phyloP scores from a whole-genome alignment of 2,888 invertebrate genomes.

The Polymixis lichenea region DNA sequence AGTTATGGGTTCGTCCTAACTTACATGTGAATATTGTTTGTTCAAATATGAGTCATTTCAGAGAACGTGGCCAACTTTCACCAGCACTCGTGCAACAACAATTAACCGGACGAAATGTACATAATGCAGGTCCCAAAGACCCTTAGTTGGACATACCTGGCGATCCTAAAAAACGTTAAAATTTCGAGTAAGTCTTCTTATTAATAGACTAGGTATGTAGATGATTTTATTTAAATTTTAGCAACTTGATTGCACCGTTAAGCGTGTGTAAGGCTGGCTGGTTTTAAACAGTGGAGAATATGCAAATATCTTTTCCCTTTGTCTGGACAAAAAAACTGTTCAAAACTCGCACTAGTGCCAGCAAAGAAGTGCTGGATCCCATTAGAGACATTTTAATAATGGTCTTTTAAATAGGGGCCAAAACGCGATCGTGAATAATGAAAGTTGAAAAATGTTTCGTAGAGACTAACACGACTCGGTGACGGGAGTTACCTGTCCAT shows the following conservation, averaged over 20 bases:
- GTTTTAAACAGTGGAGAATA: conserved; percentile 74
- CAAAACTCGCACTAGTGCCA: conserved; percentile 79
- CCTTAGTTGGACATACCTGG: conserved; percentile 63
- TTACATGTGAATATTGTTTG: conserved; percentile 86
- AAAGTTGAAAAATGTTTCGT: conserved; percentile 67
- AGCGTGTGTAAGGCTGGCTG: conserved; percentile 69
- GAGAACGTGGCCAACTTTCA: conserved; percentile 86
- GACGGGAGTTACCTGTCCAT: conserved; percentile 68
- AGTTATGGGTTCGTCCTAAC: conserved; percentile 80
- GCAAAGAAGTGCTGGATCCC: conserved; percentile 74
- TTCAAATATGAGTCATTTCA: conserved; percentile 86
- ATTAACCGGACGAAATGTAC: conserved; percentile 75
- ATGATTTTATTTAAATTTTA: conserved; percentile 54
- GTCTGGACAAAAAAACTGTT: conserved; percentile 79
- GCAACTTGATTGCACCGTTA: conserved; percentile 62
- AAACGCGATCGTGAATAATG: conserved; percentile 65
- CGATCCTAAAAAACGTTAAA: conserved; percentile 15
- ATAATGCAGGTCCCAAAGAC: conserved; percentile 67
- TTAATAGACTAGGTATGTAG: not conserved
- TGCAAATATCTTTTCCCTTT: conserved; percentile 77
- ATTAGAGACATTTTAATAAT: conserved; percentile 77
- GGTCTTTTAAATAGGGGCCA: conserved; percentile 68
- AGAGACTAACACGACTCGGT: conserved; percentile 51
- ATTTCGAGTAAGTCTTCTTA: conserved; percentile 13
- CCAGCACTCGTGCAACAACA: conserved; percentile 81